A percentile compares a stretch with the other conserved stretches of the same genome.
These are phyloP conservation scores for Castor canadensis DNA, from an alignment of 2,113 vertebrate species.

Conservation along the genomic window DNA sequence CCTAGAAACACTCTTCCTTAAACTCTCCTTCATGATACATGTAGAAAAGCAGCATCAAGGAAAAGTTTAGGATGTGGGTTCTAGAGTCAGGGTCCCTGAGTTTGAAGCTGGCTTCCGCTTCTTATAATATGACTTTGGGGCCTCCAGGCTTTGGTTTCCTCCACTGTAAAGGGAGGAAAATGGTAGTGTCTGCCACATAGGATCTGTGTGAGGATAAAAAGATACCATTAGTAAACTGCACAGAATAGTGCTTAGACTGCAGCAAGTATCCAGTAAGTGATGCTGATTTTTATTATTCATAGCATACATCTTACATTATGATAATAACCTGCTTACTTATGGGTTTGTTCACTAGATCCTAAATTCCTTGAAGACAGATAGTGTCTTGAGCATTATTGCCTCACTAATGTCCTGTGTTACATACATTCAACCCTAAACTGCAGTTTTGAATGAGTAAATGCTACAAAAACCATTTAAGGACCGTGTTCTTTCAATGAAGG, in stretches of 20 bases:
- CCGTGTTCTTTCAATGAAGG: not conserved
- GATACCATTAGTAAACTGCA: not conserved
- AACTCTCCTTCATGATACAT: not conserved
- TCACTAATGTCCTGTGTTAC: not conserved
- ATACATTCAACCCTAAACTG: not conserved
- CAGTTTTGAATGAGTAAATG: not conserved
- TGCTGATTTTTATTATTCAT: not conserved
- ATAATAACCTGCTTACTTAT: not conserved
- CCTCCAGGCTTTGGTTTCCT: not conserved
- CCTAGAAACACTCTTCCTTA: not conserved
- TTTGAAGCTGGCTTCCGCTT: not conserved
- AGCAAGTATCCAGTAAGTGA: not conserved
- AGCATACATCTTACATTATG: not conserved
- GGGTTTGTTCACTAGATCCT: not conserved
- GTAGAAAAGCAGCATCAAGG: not conserved
- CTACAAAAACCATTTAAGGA: not conserved
- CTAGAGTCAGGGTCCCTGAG: not conserved
- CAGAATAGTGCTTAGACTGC: not conserved
- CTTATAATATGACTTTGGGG: not conserved
- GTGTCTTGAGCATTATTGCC: not conserved
- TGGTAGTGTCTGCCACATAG: not conserved
- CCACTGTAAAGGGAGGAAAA: not conserved
- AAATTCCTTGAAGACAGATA: not conserved
- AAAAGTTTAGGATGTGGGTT: not conserved
- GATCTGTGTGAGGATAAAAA: not conserved